phyloP scores from a whole-genome alignment of 1,140 invertebrate genomes.

The Acromyrmex charruanus region DNA sequence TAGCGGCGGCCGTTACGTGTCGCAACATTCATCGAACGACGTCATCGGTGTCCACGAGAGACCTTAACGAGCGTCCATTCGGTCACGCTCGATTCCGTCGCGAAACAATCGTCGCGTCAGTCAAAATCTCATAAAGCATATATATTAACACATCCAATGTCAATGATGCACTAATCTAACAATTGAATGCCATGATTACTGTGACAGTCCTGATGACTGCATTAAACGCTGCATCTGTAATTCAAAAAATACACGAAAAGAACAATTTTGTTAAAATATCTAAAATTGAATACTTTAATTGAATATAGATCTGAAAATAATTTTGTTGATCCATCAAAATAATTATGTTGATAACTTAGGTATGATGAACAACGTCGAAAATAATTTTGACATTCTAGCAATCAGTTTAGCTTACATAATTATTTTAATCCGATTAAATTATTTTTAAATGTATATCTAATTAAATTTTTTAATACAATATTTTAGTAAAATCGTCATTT shows the following conservation, averaged over 20 bases:
- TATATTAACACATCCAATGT: not conserved
- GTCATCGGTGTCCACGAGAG: slow-evolving; percentile 75
- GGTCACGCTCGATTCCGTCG: slow-evolving; percentile 32
- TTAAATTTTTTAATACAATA: no score
- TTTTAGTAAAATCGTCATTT: no score
- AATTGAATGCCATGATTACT: not conserved
- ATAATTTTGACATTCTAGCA: no score
- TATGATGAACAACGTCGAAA: no score
- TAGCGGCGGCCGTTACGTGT: slow-evolving; percentile 65
- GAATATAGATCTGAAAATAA: no score
- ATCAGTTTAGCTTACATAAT: no score
- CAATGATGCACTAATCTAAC: not conserved
- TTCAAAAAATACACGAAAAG: not conserved
- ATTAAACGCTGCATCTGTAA: not conserved
- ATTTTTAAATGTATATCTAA: no score
- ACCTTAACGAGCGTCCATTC: slow-evolving; percentile 80
- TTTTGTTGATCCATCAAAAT: no score
- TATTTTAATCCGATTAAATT: no score
- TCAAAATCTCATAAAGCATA: not conserved
- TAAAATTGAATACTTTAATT: no score
- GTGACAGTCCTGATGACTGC: not conserved
- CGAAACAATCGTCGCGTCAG: slow-evolving; percentile 36
- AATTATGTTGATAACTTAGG: no score
- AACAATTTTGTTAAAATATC: no score
- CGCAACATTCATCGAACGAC: slow-evolving; percentile 73